Evolutionary conservation across 2,888 invertebrate genomes (phyloP), one percentile per base, ranked within the genome.

Genomic region (Xanthostigma xanthostigma): DNA sequence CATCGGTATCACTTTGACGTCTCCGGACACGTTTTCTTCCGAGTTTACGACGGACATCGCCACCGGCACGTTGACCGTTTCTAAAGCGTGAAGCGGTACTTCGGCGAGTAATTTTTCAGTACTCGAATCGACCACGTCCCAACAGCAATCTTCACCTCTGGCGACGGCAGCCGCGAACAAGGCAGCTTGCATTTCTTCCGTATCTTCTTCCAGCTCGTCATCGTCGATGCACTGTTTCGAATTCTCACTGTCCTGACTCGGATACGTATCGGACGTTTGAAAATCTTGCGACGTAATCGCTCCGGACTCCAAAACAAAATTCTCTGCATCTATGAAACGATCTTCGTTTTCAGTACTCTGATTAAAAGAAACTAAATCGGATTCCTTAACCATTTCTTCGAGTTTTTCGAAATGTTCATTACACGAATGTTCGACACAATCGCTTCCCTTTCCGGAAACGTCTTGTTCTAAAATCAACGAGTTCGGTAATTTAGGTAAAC

Each of bases 301-400:
- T 45, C 76, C 75, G 10, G 81, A 81, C 63, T 81, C 81, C 55
- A 84, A 67, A 49, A 84, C 82, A 60, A 83, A 84, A 59, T 81
- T 84, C 60, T 85, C 84, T n/a, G 84, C 84, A 69, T 85, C 85
- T 50, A 82, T 77, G 56, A 84, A 82, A 57, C 79, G 71, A 59
- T 79, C 79, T 64, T 80, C 81, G 37, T 66, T 66, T 37, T 65
- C 67, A n/a, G 61, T 63, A 49, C 63, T 64, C 53, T 54, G 57
- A 37, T 57, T 55, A 51, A 62, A 63, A 49, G 66, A 60, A 42
- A 67, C 66, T 45, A 70, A 56, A 54, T 67, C 70, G 3, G 68
- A 67, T 54, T 66, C 67, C 50, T 66, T 65, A 5, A 66, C 67
- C 54, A 61, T 66, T 6, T 64, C 66, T 54, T 64, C 65, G 46